Base-by-base conservation (phyloP, 2,888 invertebrate genomes). In the Anoplius nigerrimus region DNA sequence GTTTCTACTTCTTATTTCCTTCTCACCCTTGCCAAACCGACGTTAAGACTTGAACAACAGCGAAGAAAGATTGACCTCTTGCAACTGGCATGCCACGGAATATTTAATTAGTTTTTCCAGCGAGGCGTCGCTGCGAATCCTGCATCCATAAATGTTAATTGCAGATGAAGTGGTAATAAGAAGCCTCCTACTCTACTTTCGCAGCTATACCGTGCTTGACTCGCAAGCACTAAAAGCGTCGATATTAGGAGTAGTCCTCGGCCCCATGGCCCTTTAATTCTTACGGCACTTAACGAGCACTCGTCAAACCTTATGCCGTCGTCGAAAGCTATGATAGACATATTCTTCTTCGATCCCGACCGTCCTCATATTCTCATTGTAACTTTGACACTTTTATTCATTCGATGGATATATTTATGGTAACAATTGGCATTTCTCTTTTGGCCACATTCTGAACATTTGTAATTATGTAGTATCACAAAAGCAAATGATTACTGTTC, bases 61-160 rank as follows among this genome's bases (percentile, higher is more conserved):
- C 34, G 34, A 34, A 34, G 34, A 13, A 34, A 34, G 6, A 34
- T 34, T 13, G 34, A 13, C 1, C 16, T 71, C 71, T 78, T 78
- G 69, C 55, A 45, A 53, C 51, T 61, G 56, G 42, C 70, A 62
- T 75, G 70, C 75, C 73, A 64, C 65, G 75, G 87, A 87, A 88
- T 88, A 88, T 88, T 89, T 89, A 89, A 89, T 89, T 89, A 88
- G 88, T 88, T 88, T 88, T 88, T 88, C 86, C 86, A 85, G 65
- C 65, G 66, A 66, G 63, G 71, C 75, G 70, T 74, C 65, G 71
- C 76, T 34, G 34, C 42, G 20, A 56, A 18, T 56, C 56, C 74
- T 76, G 82, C 79, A 81, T 86, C 86, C 84, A 89, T 88, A 88
- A 88, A 89, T 89, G 88, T 88, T 88, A 89, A 89, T 89, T 88